A percentile compares a stretch with the other conserved stretches of the same genome.
phyloP scores from a whole-genome alignment of 2,888 invertebrate genomes.

The Eristalinus sepulchralis region DNA sequence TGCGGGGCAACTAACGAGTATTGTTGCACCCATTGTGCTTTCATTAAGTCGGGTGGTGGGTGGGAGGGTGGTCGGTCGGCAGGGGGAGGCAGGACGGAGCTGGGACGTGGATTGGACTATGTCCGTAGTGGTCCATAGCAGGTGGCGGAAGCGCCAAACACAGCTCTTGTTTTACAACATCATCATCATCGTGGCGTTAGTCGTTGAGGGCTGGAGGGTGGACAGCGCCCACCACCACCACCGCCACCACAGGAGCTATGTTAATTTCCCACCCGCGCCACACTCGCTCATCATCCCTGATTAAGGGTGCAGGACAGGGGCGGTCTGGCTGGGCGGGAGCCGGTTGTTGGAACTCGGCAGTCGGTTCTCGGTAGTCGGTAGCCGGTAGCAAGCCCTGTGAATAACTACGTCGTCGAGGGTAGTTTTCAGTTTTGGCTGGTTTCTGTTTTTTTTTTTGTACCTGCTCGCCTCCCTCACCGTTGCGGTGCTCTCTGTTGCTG shows the following conservation, averaged over 20 bases:
- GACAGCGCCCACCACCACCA: slow-evolving; percentile 12
- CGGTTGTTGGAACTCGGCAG: not conserved
- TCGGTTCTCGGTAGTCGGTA: not conserved
- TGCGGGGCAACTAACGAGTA: slow-evolving; percentile 38
- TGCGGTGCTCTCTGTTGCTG: slow-evolving; percentile 20
- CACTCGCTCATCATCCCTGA: not conserved
- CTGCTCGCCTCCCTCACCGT: not conserved
- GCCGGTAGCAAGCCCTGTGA: slow-evolving; percentile 31
- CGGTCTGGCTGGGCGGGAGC: slow-evolving; percentile 6
- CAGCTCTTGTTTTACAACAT: slow-evolving; percentile 65
- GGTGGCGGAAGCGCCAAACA: slow-evolving; percentile 49
- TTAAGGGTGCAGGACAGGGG: slow-evolving; percentile 19
- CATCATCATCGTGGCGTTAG: slow-evolving; percentile 39
- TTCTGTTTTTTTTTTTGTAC: slow-evolving; percentile 14
- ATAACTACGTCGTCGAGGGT: slow-evolving; percentile 59
- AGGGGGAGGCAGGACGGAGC: not conserved
- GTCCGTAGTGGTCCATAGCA: slow-evolving; percentile 11
- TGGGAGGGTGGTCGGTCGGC: not conserved
- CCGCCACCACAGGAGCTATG: slow-evolving; percentile 31
- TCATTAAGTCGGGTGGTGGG: slow-evolving; percentile 36
- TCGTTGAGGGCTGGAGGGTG: slow-evolving; percentile 17
- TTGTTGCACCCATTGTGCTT: slow-evolving; percentile 61
- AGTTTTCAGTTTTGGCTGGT: slow-evolving; percentile 63
- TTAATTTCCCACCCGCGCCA: slow-evolving; percentile 23
- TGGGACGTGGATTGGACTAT: slow-evolving; percentile 20